Evolutionary conservation across 1,140 invertebrate species (phyloP).

Genomic region (Caerostris darwini): DNA sequence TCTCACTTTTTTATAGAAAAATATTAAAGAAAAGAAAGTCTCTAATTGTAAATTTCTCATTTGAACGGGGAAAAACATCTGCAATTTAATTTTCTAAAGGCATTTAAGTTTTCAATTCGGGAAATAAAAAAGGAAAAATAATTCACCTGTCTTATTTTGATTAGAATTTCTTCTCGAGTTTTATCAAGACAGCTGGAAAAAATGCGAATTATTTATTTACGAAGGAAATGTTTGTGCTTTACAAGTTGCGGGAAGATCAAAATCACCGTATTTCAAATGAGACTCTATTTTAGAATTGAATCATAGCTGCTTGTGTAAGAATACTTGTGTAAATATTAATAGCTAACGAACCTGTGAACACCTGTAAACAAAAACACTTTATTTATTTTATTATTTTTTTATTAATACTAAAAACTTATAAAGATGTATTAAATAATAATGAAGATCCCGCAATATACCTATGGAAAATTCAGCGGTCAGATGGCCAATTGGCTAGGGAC

Average conservation of each 20-base stretch:
- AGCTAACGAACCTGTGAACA: too few species aligned
- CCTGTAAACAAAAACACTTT: not conserved
- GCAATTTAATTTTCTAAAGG: not conserved
- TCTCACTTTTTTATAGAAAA: too few species aligned
- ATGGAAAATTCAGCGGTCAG: too few species aligned
- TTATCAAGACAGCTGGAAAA: not conserved
- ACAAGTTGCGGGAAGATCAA: not conserved
- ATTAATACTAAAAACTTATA: too few species aligned
- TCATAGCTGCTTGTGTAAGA: not conserved
- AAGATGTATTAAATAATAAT: too few species aligned
- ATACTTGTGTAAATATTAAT: not conserved
- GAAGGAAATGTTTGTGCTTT: not conserved
- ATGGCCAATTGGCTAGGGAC: too few species aligned
- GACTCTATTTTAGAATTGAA: not conserved
- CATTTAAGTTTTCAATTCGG: constrained; percentile 2
- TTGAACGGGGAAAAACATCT: not conserved
- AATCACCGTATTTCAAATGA: constrained; percentile 13
- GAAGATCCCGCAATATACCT: too few species aligned
- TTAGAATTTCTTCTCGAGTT: not conserved
- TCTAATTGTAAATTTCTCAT: too few species aligned
- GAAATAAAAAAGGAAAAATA: not conserved
- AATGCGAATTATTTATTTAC: not conserved
- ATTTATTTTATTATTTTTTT: too few species aligned
- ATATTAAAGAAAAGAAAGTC: too few species aligned
- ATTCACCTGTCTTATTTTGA: constrained; percentile 19